Evolutionary conservation across 2,113 vertebrate species (phyloP), one percentile per base, ranked within the genome.

Genomic region (Paradisaea rubra): DNA sequence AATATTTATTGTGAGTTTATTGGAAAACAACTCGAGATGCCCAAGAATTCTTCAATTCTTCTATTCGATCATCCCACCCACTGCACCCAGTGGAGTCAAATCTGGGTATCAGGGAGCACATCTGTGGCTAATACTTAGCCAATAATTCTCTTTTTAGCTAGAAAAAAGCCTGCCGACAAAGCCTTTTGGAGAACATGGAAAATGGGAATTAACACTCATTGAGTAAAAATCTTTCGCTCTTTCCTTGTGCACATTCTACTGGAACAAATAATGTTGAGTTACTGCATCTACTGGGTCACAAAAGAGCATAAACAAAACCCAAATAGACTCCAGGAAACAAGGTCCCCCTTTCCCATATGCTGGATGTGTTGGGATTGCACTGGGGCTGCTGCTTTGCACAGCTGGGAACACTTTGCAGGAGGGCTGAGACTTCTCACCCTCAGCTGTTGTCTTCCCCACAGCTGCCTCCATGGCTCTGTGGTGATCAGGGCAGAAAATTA

Each of bases 261-360:
- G 79, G 94, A 91, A 88, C 10, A 0, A 93, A 64, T 52, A 17
- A 60, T 7, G 30, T 17, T 49, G 60, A 91, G 64, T 68, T 86
- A 85, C 9, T 72, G 13, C 22, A 63, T 71, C 61, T 81, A 37
- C 83, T 81, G 68, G 76, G 76, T 86, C 85, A 68, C 68, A 66
- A 39, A 91, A 80, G 78, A 74, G 60, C 56, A 73, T 19, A 93
- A 95, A 77, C 60, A 94, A 91, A 94, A 77, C 1, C 9, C 44
- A 16, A 95, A 84, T 44, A 84, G 89, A 70, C 50, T 88, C 76
- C 72, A 95, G 72, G 81, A 93, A 96, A 92, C 65, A 50, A 77
- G 64, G 57, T 30, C 37, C 61, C 42, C 74, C 11, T 83, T 94
- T 81, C n/a, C 68, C 83, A 79, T 33, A 2, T 14, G 65, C 79